A percentile compares a stretch with the other conserved stretches of the same genome.
Conservation (phyloP, 2,113 vertebrate species). For the Tamias sibiricus region DNA sequence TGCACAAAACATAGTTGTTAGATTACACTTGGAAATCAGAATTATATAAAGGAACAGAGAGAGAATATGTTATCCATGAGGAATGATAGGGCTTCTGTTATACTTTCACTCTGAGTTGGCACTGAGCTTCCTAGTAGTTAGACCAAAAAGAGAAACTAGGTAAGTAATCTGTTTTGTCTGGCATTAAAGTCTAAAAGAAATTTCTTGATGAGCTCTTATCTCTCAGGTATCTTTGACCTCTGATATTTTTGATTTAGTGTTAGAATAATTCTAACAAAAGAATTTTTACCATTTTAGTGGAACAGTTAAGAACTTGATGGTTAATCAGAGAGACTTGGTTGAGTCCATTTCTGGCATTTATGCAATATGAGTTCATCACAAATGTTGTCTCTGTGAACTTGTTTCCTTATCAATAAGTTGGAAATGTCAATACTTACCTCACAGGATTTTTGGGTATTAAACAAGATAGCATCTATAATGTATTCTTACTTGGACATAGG, state of each 20-base stretch:
- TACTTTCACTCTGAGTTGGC: background rate
- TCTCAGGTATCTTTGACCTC: background rate
- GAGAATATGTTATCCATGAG: background rate
- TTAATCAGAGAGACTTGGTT: background rate
- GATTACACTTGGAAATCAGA: background rate
- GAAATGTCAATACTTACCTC: background rate
- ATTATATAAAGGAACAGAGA: background rate
- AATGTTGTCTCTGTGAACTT: background rate
- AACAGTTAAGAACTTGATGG: background rate
- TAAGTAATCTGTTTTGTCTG: background rate
- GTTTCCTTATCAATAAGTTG: background rate
- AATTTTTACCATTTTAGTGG: background rate
- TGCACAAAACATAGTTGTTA: background rate
- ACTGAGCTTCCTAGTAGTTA: background rate
- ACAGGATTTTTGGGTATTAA: background rate
- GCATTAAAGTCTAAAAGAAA: conserved; percentile 12
- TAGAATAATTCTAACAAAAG: background rate
- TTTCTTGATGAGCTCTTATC: background rate
- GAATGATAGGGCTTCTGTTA: background rate
- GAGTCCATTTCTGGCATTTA: conserved; percentile 15
- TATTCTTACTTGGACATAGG: background rate
- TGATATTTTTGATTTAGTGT: background rate
- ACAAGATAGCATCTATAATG: background rate
- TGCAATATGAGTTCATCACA: background rate
- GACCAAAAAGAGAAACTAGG: background rate